Conservation (phyloP, 2,888 invertebrate genomes). For the Sialis lutaria region DNA sequence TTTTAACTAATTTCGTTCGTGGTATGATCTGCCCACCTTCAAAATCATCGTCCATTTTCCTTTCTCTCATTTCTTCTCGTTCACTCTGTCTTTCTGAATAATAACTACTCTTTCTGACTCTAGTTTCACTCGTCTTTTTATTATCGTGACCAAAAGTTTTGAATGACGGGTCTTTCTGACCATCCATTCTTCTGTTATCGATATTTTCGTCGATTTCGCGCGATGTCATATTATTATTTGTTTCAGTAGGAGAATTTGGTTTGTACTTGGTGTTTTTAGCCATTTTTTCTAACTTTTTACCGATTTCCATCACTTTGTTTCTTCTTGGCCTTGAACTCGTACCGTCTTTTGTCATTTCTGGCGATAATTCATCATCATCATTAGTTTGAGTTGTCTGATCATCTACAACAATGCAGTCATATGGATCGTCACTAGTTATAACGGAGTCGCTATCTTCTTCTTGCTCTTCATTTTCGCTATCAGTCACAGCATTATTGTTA, state of each 20-base stretch:
- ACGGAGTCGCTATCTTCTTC: constrained; percentile 45
- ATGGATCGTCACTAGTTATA: constrained; percentile 53
- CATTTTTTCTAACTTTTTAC: constrained; percentile 25
- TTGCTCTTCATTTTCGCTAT: constrained; percentile 43
- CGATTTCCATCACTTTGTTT: constrained; percentile 25
- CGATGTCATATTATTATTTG: constrained; percentile 13
- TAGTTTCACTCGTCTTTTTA: constrained; percentile 16
- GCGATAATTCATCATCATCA: constrained; percentile 9
- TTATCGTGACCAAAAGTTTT: constrained; percentile 22
- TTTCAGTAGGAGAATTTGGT: constrained; percentile 16
- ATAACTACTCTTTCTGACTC: constrained; percentile 17
- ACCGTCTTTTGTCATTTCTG: constrained; percentile 14
- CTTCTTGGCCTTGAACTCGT: constrained; percentile 11
- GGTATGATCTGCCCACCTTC: constrained; percentile 34
- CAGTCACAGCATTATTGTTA: constrained; percentile 30
- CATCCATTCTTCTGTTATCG: constrained; percentile 8
- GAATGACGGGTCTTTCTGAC: constrained; percentile 13
- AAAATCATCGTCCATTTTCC: constrained; percentile 32
- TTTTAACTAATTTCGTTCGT: constrained; percentile 49
- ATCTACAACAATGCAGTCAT: constrained; percentile 70
- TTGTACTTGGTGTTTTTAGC: constrained; percentile 24
- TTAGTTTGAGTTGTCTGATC: constrained; percentile 37
- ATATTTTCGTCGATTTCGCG: constrained; percentile 9
- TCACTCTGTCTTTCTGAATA: constrained; percentile 12
- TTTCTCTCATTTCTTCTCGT: constrained; percentile 15